Percentiles rank a stretch among this genome's conserved stretches.
Evolutionary conservation across 1,140 invertebrate genomes (phyloP).

Genomic region (Glomeris maerens): DNA sequence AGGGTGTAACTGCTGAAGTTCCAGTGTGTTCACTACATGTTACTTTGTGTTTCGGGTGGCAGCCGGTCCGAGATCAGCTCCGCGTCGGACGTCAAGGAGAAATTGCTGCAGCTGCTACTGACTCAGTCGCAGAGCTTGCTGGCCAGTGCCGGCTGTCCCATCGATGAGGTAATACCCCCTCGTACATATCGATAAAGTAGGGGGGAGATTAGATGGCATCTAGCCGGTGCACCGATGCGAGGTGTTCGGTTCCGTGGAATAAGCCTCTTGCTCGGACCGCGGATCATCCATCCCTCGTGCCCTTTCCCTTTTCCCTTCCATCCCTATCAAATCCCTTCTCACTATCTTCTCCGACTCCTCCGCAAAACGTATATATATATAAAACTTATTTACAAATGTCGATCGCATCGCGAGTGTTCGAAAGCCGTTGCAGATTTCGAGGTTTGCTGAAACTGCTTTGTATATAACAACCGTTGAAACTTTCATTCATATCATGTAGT

Average conservation of each 20-base stretch:
- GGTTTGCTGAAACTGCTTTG: not conserved
- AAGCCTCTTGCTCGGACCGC: not conserved
- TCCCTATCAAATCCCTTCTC: too few species aligned
- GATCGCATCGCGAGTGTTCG: not conserved
- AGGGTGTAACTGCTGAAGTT: too few species aligned
- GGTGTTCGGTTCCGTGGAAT: not conserved
- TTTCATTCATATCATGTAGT: too few species aligned
- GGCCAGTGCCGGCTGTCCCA: conserved; percentile 71
- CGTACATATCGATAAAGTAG: conserved; percentile 4
- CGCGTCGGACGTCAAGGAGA: conserved; percentile 78
- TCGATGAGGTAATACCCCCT: conserved; percentile 89
- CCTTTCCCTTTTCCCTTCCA: not conserved
- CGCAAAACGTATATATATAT: too few species aligned
- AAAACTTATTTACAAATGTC: too few species aligned
- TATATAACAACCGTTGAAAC: too few species aligned
- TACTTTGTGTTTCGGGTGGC: too few species aligned
- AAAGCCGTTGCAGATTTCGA: not conserved
- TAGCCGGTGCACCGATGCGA: not conserved
- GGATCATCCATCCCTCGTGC: not conserved
- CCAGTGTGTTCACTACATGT: too few species aligned
- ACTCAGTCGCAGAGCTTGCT: conserved; percentile 73
- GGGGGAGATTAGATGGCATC: too few species aligned
- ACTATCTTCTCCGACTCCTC: too few species aligned
- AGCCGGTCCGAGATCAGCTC: conserved; percentile 46
- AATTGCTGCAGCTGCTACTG: conserved; percentile 70